Evolutionary conservation across 2,888 invertebrate genomes (phyloP).

Genomic region (Unio delphinus): DNA sequence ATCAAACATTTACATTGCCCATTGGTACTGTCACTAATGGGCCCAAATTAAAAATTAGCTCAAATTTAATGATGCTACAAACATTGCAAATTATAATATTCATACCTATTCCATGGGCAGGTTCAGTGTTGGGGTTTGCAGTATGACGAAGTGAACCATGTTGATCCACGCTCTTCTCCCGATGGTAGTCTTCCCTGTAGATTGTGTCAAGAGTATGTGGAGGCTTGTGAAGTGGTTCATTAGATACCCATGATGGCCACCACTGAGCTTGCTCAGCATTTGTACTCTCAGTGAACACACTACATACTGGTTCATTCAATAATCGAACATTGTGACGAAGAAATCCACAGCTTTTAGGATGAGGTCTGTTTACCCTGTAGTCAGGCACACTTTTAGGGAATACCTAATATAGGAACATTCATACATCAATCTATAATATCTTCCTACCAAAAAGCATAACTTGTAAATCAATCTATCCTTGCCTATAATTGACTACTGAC

Average conservation of each 20-base stretch:
- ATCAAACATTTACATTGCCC: no score
- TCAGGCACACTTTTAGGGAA: conserved; percentile 16
- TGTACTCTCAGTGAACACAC: conserved; percentile 56
- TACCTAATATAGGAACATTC: conserved; percentile 2
- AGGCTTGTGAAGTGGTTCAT: conserved; percentile 49
- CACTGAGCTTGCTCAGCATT: conserved; percentile 52
- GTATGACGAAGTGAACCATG: conserved; percentile 49
- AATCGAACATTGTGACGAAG: conserved; percentile 63
- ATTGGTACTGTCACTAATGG: no score
- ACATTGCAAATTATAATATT: background rate
- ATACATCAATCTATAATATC: background rate
- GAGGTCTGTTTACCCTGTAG: conserved; percentile 56
- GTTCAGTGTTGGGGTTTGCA: conserved; percentile 54
- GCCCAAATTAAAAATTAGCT: no score
- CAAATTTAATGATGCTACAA: background rate
- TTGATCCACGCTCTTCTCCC: conserved; percentile 23
- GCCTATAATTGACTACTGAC: background rate
- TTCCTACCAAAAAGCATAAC: no score
- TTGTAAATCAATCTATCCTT: background rate
- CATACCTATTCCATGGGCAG: conserved; percentile 60
- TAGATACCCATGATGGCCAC: conserved; percentile 60
- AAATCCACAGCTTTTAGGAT: conserved; percentile 61
- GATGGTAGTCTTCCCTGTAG: conserved; percentile 55
- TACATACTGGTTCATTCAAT: conserved; percentile 67
- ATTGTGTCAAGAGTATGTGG: conserved; percentile 58